These are phyloP conservation scores for Ambastaia sidthimunki DNA, from an alignment of 2,797 vertebrate species.

Conservation along the genomic window DNA sequence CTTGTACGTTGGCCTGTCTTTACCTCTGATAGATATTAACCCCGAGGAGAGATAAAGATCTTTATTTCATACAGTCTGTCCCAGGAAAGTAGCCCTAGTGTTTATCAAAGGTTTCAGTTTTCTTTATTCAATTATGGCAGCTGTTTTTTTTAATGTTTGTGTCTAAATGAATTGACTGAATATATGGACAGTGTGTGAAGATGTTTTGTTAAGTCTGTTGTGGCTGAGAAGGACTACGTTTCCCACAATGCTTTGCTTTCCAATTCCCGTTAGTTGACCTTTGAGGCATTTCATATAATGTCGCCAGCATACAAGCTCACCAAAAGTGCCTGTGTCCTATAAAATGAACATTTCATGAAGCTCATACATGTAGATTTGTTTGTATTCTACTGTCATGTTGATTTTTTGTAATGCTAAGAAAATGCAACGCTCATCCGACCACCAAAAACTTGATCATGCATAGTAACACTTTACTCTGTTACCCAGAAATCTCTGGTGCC, in stretches of 20 bases:
- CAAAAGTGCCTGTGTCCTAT: slow-evolving; percentile 52
- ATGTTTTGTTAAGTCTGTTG: slow-evolving; percentile 20
- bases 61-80: slow-evolving; percentile 40
- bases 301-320: slow-evolving; percentile 58
- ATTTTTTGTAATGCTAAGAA: slow-evolving; percentile 10
- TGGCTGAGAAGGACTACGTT: slow-evolving; percentile 45
- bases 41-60: slow-evolving; percentile 35
- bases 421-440: neutral
- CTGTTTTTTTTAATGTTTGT: slow-evolving; percentile 70
- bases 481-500: slow-evolving; percentile 11
- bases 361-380: slow-evolving; percentile 24
- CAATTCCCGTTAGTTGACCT: slow-evolving; percentile 26
- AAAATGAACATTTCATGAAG: slow-evolving; percentile 32
- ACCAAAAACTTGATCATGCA: neutral
- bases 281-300: slow-evolving; percentile 43
- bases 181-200: slow-evolving; percentile 35
- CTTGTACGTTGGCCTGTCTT: slow-evolving; percentile 69
- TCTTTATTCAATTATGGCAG: slow-evolving; percentile 82
- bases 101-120: slow-evolving; percentile 70
- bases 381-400: slow-evolving; percentile 35
- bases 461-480: slow-evolving; percentile 21
- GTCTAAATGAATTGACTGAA: slow-evolving; percentile 79
- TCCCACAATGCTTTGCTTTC: slow-evolving; percentile 46
- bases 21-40: slow-evolving; percentile 41
- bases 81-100: slow-evolving; percentile 50